Conservation (phyloP, 2,888 invertebrate species). For the Physocephala rufipes region DNA sequence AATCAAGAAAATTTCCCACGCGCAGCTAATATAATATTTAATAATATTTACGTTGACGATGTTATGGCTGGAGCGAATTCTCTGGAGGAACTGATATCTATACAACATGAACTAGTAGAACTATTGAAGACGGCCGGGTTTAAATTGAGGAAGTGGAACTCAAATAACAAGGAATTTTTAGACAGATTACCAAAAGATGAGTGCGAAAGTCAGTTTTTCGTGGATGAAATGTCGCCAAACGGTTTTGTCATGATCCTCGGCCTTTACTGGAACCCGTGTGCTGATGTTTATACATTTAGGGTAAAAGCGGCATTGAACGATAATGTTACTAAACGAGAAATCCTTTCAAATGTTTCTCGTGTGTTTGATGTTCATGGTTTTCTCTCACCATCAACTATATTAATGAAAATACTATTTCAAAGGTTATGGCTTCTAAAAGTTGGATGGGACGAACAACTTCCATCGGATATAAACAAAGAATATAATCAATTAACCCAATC, state of each 20-base stretch:
- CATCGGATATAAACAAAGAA: background rate
- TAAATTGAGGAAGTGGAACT: conserved; percentile 12
- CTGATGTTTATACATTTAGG: conserved; percentile 5
- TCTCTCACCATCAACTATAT: background rate
- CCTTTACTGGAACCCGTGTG: conserved; percentile 8
- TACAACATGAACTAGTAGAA: conserved; percentile 2
- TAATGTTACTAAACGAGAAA: background rate
- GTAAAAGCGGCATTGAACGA: background rate
- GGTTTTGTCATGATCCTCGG: background rate
- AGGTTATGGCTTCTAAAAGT: background rate
- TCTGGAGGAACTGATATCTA: background rate
- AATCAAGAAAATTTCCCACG: background rate
- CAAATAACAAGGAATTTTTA: conserved; percentile 2
- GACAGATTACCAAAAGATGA: background rate
- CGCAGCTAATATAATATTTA: background rate
- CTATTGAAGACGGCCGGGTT: conserved; percentile 11
- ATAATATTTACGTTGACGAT: conserved; percentile 22
- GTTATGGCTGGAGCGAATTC: background rate
- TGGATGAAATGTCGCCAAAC: background rate
- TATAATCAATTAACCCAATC: background rate
- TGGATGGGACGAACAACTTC: background rate
- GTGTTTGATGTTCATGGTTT: conserved; percentile 11
- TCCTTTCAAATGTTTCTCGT: background rate
- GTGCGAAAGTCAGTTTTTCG: background rate
- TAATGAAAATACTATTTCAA: background rate